A percentile compares a stretch with the other conserved stretches of the same genome.
phyloP scores from a whole-genome alignment of 2,888 invertebrate species.

The Onthophagus sagittarius region DNA sequence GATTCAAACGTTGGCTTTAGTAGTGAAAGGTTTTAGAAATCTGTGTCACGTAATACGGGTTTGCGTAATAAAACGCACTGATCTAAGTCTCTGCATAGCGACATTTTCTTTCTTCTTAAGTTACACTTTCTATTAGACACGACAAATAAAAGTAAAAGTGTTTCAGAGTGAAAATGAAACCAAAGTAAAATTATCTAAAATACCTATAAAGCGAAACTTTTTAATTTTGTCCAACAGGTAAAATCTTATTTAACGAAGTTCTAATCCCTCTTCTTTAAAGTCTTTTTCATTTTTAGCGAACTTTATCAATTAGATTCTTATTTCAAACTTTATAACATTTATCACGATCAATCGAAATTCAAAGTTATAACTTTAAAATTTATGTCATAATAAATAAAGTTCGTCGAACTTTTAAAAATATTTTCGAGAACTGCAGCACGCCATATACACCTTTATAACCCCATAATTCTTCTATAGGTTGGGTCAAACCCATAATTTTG shows the following conservation, averaged over 20 bases:
- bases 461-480: neutral
- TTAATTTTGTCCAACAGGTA: neutral
- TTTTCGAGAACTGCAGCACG: too few species aligned
- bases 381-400: neutral
- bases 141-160: neutral
- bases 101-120: neutral
- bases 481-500: neutral
- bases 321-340: too few species aligned
- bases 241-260: too few species aligned
- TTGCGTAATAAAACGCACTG: neutral
- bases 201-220: neutral
- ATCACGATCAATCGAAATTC: too few species aligned
- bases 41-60: neutral
- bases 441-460: neutral
- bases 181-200: neutral
- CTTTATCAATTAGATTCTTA: too few species aligned
- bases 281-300: too few species aligned
- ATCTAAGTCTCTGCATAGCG: neutral
- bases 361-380: too few species aligned
- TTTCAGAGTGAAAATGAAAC: neutral
- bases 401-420: neutral
- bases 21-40: neutral
- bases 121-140: neutral
- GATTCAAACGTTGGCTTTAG: neutral
- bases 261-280: too few species aligned